phyloP scores from a whole-genome alignment of 2,797 vertebrate genomes.

The Meriones psammophilus region DNA sequence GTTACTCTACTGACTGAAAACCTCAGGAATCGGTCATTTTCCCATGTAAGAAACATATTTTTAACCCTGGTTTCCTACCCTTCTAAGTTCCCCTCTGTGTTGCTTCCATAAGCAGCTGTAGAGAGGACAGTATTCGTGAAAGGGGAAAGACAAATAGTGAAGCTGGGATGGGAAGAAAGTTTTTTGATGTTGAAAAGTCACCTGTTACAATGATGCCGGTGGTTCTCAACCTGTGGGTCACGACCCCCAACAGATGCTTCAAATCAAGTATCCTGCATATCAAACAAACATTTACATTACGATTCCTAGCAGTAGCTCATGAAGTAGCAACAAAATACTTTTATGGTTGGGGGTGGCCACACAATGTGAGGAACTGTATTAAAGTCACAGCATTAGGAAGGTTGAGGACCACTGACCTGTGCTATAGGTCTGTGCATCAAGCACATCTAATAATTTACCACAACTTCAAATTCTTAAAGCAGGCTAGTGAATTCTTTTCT shows the following conservation, averaged over 20 bases:
- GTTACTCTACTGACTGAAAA: conserved; percentile 14
- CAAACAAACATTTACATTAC: background rate
- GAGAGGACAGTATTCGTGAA: background rate
- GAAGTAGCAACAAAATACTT: background rate
- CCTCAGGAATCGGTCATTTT: background rate
- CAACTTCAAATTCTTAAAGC: conserved; percentile 55
- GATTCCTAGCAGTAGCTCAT: background rate
- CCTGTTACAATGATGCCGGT: background rate
- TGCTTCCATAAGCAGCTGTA: background rate
- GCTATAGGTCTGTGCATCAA: background rate
- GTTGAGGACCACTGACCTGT: background rate
- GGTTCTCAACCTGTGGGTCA: background rate
- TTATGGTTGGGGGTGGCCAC: background rate
- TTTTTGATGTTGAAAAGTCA: background rate
- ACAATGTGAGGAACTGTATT: background rate
- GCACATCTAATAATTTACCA: conserved; percentile 54
- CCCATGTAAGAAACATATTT: background rate
- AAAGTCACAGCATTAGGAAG: background rate
- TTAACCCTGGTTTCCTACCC: background rate
- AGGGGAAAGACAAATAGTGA: background rate
- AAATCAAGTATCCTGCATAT: background rate
- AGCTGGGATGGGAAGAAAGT: background rate
- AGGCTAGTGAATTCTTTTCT: conserved; percentile 49
- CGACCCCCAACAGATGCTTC: background rate
- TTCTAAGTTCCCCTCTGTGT: background rate